Evolutionary conservation across 2,888 invertebrate species (phyloP), one percentile per base, ranked within the genome.

Genomic region (Drosophila ezoana): DNA sequence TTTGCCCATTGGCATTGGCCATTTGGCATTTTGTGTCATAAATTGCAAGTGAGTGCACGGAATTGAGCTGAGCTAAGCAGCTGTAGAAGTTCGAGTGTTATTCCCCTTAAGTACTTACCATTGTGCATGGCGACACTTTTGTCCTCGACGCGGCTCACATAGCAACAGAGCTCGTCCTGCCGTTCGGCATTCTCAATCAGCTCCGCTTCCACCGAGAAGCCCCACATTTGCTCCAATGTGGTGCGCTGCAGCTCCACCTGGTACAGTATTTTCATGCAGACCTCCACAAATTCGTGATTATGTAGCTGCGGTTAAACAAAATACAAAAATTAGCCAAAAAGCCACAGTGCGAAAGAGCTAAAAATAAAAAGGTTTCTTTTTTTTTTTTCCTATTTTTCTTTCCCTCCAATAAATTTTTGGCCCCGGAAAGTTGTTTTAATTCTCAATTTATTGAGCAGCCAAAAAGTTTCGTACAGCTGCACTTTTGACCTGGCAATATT

Each of bases 131-230:
- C 98, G 62, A 98, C 97, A 91, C 98, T 98, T 92, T 97, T 97
- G 92, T 98, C 98, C 92, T 98, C 98, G 61, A 99, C 98, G 70
- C 98, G 95, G 93, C 98, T 98, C 87, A 99, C 98, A 93, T 98
- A 99, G 93, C 98, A 98, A 93, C 98, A 98, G 48, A 99, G 95
- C 92, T 99, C 98, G 92, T 98, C 98, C 92, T 98, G 98, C 57
- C 98, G 94, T 92, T 98, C 98, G 10, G 97, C 96, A 93, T 98
- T 98, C 92, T 98, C 98, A 74, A 98, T 98, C 65, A 99, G 94
- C 93, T 99, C 98, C 3, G 98, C 98, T 93, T 99, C 99, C 54
- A 99, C 98, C 76, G 97, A 97, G 93, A 99, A 98, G 83, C 99
- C 99, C 97, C 98, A 99, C 97, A 98, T 98, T 92, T 97, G 97